These are phyloP conservation scores for Schizopygopsis pylzovi DNA, from an alignment of 2,797 vertebrate species.

Conservation along the genomic window DNA sequence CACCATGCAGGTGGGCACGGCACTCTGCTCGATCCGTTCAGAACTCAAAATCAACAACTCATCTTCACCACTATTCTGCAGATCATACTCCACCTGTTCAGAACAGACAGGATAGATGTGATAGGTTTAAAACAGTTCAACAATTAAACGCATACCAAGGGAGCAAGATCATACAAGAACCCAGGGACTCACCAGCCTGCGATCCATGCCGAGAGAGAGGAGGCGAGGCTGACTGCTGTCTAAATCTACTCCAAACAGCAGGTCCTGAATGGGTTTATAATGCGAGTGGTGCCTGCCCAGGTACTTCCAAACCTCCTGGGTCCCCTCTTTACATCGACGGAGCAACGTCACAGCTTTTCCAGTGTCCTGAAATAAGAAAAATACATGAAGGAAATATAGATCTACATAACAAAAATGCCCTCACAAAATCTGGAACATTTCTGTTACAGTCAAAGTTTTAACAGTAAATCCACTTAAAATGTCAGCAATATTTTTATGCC, in stretches of 20 bases:
- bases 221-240: slow-evolving; percentile 83
- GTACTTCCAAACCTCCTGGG: slow-evolving; percentile 77
- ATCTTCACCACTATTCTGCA: slow-evolving; percentile 77
- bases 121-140: neutral
- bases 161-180: slow-evolving; percentile 16
- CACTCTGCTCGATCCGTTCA: slow-evolving; percentile 83
- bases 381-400: neutral
- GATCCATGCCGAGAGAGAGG: slow-evolving; percentile 89
- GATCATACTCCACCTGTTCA: slow-evolving; percentile 90
- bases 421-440: neutral
- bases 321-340: slow-evolving; percentile 55
- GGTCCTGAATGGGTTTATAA: slow-evolving; percentile 84
- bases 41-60: slow-evolving; percentile 78
- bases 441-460: neutral
- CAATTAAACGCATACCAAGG: neutral
- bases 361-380: slow-evolving; percentile 78
- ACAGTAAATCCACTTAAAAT: neutral
- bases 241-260: slow-evolving; percentile 88
- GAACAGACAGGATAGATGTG: neutral
- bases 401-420: neutral
- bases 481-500: neutral
- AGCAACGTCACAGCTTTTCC: slow-evolving; percentile 85
- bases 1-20: slow-evolving; percentile 83
- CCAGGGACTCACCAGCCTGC: slow-evolving; percentile 79
- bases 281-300: slow-evolving; percentile 87